phyloP scores from a whole-genome alignment of 2,888 invertebrate species.

The Euphydryas editha region DNA sequence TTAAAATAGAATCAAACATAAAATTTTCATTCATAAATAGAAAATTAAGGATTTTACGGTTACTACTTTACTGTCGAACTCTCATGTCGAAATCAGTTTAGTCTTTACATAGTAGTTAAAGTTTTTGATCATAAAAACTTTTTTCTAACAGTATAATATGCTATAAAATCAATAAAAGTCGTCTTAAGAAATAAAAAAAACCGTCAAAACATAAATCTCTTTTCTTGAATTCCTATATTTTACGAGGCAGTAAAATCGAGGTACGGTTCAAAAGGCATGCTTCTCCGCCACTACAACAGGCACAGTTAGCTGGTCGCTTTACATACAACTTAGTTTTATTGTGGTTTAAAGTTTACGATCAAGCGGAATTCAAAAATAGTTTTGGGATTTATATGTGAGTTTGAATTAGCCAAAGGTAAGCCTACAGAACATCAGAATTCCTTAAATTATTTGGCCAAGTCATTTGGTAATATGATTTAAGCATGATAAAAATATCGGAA shows the following conservation, averaged over 20 bases:
- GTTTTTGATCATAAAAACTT: constrained; percentile 2
- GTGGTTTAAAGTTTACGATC: constrained; percentile 26
- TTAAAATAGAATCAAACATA: no score
- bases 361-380: constrained; percentile 11
- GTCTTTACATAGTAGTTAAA: constrained; percentile 1
- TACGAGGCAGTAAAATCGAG: constrained; percentile 48
- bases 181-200: constrained; percentile 18
- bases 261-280: constrained; percentile 56
- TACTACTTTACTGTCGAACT: background rate
- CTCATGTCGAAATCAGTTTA: background rate
- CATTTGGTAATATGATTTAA: no score
- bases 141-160: background rate
- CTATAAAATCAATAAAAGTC: constrained; percentile 12
- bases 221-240: constrained; percentile 48
- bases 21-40: no score
- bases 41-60: no score
- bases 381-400: background rate
- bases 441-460: background rate
- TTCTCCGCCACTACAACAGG: constrained; percentile 56
- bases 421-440: background rate
- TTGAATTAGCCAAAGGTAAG: background rate
- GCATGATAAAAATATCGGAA: no score
- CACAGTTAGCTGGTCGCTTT: constrained; percentile 71
- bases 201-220: constrained; percentile 31
- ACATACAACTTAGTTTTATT: constrained; percentile 54